Conservation (phyloP, 2,113 vertebrate species). For the Odontophorus gujanensis region DNA sequence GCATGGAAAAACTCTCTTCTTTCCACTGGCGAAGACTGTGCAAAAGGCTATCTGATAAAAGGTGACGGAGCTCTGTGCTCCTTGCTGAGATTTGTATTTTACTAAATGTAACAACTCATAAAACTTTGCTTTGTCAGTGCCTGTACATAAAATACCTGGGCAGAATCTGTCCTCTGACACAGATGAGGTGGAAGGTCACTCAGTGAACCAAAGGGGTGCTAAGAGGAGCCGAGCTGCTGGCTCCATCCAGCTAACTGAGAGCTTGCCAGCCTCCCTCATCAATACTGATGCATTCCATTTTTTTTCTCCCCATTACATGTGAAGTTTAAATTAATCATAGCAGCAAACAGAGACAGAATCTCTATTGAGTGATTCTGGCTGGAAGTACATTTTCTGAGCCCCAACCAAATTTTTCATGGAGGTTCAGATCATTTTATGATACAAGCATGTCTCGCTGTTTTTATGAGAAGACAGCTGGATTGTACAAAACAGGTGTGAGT, state of each 20-base stretch:
- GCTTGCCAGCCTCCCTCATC: neutral
- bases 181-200: neutral
- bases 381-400: slow-evolving; percentile 26
- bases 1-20: neutral
- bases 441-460: neutral
- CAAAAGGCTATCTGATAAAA: neutral
- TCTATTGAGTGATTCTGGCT: slow-evolving; percentile 53
- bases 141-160: neutral
- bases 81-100: neutral
- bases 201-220: neutral
- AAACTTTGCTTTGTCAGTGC: neutral
- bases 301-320: neutral
- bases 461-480: slow-evolving; percentile 9
- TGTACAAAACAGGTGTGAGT: slow-evolving; percentile 17
- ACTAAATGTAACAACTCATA: neutral
- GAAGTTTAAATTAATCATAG: slow-evolving; percentile 31
- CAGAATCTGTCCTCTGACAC: neutral
- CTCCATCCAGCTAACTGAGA: neutral
- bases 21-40: neutral
- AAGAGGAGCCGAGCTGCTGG: neutral
- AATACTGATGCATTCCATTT: slow-evolving; percentile 7
- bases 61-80: neutral
- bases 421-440: neutral
- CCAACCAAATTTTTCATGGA: slow-evolving; percentile 15
- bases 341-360: slow-evolving; percentile 35